Percentiles rank a stretch among this genome's conserved stretches.
These are phyloP conservation scores for Norana najaformis DNA, from an alignment of 2,888 invertebrate genomes.

Conservation along the genomic window DNA sequence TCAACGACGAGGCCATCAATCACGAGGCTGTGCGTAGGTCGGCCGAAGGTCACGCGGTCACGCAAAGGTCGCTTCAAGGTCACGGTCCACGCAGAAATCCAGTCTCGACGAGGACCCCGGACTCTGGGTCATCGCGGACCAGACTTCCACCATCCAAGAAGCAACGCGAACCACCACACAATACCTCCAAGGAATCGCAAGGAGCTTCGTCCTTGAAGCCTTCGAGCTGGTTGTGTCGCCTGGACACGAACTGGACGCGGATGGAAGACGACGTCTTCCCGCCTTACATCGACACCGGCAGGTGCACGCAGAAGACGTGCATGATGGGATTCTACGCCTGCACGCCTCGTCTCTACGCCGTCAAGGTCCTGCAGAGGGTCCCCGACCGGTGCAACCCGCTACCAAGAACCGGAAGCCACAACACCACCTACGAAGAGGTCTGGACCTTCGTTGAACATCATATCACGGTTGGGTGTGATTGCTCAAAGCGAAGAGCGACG, in stretches of 20 bases:
- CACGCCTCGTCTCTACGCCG: slow-evolving; percentile 52
- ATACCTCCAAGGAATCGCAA: neutral
- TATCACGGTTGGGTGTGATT: slow-evolving; percentile 5
- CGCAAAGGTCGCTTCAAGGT: neutral
- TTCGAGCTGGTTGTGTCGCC: slow-evolving; percentile 45
- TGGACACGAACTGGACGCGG: slow-evolving; percentile 46
- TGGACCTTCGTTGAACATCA: neutral
- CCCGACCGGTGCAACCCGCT: slow-evolving; percentile 53
- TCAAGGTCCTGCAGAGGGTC: slow-evolving; percentile 53
- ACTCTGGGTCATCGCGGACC: neutral
- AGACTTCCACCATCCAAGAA: neutral
- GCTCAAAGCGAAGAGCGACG: neutral
- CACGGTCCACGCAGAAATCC: neutral
- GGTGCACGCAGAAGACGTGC: slow-evolving; percentile 52
- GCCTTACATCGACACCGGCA: slow-evolving; percentile 48
- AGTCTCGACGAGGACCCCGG: neutral
- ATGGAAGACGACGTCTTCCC: slow-evolving; percentile 53
- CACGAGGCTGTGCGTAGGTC: neutral
- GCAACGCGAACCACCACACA: neutral
- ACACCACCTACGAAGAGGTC: slow-evolving; percentile 19
- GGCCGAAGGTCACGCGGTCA: neutral
- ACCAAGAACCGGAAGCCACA: slow-evolving; percentile 42
- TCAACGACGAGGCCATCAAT: neutral
- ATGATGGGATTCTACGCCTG: slow-evolving; percentile 55
- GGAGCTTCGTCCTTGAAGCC: neutral